A percentile compares a stretch with the other conserved stretches of the same genome.
Evolutionary conservation across 1,140 invertebrate genomes (phyloP).

Genomic region (Cyclargus thomasi): DNA sequence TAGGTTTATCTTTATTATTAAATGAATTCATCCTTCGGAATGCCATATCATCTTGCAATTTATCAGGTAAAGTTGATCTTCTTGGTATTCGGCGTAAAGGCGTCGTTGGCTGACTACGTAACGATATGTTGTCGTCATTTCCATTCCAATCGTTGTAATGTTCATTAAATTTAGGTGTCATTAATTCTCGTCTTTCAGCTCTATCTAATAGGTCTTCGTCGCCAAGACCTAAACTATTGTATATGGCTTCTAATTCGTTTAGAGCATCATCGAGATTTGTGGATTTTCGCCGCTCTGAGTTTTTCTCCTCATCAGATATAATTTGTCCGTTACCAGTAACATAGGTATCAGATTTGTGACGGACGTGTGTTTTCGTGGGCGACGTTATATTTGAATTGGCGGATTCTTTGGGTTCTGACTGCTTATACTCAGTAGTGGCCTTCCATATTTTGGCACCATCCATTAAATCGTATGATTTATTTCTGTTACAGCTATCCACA

Average conservation of each 20-base stretch:
- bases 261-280: slow-evolving; percentile 90
- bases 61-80: slow-evolving; percentile 76
- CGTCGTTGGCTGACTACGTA: slow-evolving; percentile 62
- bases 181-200: slow-evolving; percentile 84
- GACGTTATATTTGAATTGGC: slow-evolving; percentile 42
- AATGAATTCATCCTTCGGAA: slow-evolving; percentile 81
- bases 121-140: slow-evolving; percentile 60
- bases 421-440: slow-evolving; percentile 65
- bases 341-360: slow-evolving; percentile 68
- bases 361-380: slow-evolving; percentile 56
- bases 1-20: slow-evolving; percentile 70
- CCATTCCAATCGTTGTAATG: slow-evolving; percentile 70
- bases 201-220: slow-evolving; percentile 88
- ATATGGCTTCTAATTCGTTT: slow-evolving; percentile 91
- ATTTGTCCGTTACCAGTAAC: slow-evolving; percentile 45
- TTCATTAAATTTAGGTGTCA: slow-evolving; percentile 71
- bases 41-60: slow-evolving; percentile 87
- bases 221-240: slow-evolving; percentile 86
- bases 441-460: slow-evolving; percentile 65
- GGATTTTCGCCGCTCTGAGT: slow-evolving; percentile 76
- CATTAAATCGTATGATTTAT: slow-evolving; percentile 52
- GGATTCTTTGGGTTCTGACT: slow-evolving; percentile 54
- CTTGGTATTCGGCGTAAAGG: slow-evolving; percentile 52
- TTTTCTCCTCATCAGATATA: slow-evolving; percentile 66
- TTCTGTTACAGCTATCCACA: slow-evolving; percentile 49